phyloP scores from a whole-genome alignment of 1,140 invertebrate genomes.

The Orchestia grillus region DNA sequence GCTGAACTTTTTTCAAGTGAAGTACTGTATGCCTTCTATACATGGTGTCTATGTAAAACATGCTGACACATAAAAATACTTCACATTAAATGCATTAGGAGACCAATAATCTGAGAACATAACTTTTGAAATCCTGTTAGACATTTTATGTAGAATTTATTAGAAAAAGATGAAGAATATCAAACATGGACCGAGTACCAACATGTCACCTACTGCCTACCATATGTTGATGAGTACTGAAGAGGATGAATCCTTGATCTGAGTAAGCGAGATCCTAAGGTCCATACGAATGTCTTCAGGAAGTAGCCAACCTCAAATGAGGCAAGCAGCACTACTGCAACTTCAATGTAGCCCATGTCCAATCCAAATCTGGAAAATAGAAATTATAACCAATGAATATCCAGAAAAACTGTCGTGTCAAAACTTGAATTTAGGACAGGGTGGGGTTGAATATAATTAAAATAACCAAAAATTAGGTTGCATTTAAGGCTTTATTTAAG shows the following conservation, averaged over 20 bases:
- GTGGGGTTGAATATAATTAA: too few species aligned
- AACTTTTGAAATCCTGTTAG: neutral
- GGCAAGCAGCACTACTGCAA: conserved; percentile 34
- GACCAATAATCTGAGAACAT: neutral
- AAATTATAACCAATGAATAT: neutral
- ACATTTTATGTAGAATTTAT: neutral
- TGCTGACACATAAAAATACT: neutral
- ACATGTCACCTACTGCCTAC: neutral
- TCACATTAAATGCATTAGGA: neutral
- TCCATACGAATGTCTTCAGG: conserved; percentile 20
- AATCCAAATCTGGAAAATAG: neutral
- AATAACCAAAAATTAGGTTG: too few species aligned
- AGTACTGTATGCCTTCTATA: too few species aligned
- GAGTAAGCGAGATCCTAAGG: neutral
- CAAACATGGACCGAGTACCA: neutral
- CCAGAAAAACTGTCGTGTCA: neutral
- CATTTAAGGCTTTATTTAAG: too few species aligned
- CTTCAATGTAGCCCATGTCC: neutral
- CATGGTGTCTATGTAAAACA: too few species aligned
- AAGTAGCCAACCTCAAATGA: conserved; percentile 35
- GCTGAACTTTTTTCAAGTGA: too few species aligned
- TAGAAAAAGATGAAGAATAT: neutral
- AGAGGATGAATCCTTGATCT: conserved; percentile 42
- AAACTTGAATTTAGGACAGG: too few species aligned
- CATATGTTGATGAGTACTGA: conserved; percentile 22